Evolutionary conservation across 2,888 invertebrate genomes (phyloP).

Genomic region (Macropis europaea): DNA sequence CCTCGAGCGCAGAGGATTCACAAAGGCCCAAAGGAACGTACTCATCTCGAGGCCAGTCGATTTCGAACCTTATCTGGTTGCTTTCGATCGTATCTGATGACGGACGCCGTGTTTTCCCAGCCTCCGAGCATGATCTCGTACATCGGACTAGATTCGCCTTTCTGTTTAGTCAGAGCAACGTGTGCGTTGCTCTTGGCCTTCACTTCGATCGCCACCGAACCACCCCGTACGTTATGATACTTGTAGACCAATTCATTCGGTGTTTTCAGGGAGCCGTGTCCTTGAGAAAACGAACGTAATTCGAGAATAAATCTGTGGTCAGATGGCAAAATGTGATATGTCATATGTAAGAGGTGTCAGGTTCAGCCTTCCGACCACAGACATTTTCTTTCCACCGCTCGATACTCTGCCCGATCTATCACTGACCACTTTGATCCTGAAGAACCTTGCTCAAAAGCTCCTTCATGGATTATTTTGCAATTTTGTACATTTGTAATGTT

Average conservation of each 20-base stretch:
- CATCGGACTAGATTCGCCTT: constrained; percentile 83
- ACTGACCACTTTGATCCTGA: too few species aligned
- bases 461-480: too few species aligned
- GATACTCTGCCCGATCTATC: too few species aligned
- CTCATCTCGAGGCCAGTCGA: neutral
- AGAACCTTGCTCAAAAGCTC: too few species aligned
- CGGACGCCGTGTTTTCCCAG: constrained; percentile 85
- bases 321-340: too few species aligned
- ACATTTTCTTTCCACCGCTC: too few species aligned
- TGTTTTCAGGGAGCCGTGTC: constrained; percentile 75
- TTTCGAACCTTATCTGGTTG: constrained; percentile 84
- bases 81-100: constrained; percentile 84
- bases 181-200: constrained; percentile 85
- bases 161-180: constrained; percentile 82
- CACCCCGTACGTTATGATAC: constrained; percentile 82
- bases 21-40: neutral
- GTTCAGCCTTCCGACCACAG: too few species aligned
- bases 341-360: too few species aligned
- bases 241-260: constrained; percentile 83
- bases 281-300: constrained; percentile 35
- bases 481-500: too few species aligned
- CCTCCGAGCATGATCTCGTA: constrained; percentile 86
- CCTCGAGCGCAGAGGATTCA: too few species aligned
- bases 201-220: constrained; percentile 82
- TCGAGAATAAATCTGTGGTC: neutral